Base-by-base conservation (phyloP, 2,113 vertebrate species). In the Urocynchramus pylzowi region DNA sequence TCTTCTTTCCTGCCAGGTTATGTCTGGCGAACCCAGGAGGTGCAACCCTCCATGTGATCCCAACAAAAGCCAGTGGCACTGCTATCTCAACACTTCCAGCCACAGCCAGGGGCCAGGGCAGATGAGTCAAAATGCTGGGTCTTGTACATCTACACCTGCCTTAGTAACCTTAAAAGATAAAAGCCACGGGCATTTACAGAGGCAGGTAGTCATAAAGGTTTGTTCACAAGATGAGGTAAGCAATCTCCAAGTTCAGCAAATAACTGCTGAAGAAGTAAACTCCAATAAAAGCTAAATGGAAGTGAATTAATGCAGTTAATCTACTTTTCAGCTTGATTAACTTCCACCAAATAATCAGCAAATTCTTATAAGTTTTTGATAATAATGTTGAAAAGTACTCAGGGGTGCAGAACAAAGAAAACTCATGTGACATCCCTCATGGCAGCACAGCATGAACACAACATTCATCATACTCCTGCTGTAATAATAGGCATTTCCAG, bases 231-330 rank as follows among this genome's bases (percentile, higher is more conserved):
- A 21, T 63, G 56, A 85, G 59, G n/a, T 26, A 67, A 79, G 8
- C 30, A 59, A 21, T 31, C 54, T 73, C 47, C 27, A 50, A 57
- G 24, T 67, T 89, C 45, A 89, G 16, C 50, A 91, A 91, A 45
- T 53, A 75, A 53, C 69, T 77, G 26, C n/a, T 84, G 69, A 82
- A 91, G 64, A 78, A 82, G 35, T 75, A 45, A 94, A 78, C 50
- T 81, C 50, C 39, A 68, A 22, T 71, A 81, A 89, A 94, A 78
- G 20, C 21, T 56, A 87, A 74, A 91, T 70, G 16, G 45, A 81
- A 59, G 33, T 54, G 64, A 86, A 84, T 82, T 87, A 87, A 68
- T 71, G 41, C 53, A 65, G 54, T 71, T 87, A 94, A 93, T 95
- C 69, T 71, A 68, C 84, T 90, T 87, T 84, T 84, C 61, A 10